Evolutionary conservation across 2,113 vertebrate species (phyloP), one percentile per base, ranked within the genome.

Genomic region (Rhabdornis inornatus): DNA sequence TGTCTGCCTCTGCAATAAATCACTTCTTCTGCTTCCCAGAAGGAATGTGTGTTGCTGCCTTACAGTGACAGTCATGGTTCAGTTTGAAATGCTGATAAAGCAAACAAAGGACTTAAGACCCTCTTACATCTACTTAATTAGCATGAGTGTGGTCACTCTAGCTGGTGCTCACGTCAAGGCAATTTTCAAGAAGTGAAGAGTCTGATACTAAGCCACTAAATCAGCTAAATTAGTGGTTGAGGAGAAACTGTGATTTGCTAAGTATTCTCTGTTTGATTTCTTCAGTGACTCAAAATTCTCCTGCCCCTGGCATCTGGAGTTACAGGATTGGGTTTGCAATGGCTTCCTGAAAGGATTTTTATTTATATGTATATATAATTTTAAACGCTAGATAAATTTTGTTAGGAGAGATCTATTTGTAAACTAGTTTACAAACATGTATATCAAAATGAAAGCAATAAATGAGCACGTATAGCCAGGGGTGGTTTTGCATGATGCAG

Each of bases 51-150:
- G 39, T 40, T 40, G 39, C 39, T 40, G 39, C 39, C 39, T 40
- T 40, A 40, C 39, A 40, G 39, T 40, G 39, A 40, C 39, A 40
- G 39, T 40, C 39, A 1, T 15, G 63, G 59, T 77, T 95, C 52
- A 21, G 27, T 83, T 61, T 87, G 63, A 95, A 92, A 93, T 2
- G 53, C 69, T 71, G 53, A 30, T 42, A 37, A 70, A 85, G 59
- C 76, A 94, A 88, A 82, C 44, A 52, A 39, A 85, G 78, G 80
- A 45, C 44, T 72, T 37, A 4, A 44, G 56, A 27, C 68, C 40
- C 49, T 90, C 55, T 71, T 84, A 74, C 74, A 87, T 45, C 88
- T 94, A 70, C 94, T 90, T 97, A 95, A 95, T 97, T 95, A 96
- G 87, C 79, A 63, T 5, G 88, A 96, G 81, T 92, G 82, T 95